A percentile compares a stretch with the other conserved stretches of the same genome.
These are phyloP conservation scores for Echinops telfairi DNA, from an alignment of 2,113 vertebrate genomes.

Conservation along the genomic window DNA sequence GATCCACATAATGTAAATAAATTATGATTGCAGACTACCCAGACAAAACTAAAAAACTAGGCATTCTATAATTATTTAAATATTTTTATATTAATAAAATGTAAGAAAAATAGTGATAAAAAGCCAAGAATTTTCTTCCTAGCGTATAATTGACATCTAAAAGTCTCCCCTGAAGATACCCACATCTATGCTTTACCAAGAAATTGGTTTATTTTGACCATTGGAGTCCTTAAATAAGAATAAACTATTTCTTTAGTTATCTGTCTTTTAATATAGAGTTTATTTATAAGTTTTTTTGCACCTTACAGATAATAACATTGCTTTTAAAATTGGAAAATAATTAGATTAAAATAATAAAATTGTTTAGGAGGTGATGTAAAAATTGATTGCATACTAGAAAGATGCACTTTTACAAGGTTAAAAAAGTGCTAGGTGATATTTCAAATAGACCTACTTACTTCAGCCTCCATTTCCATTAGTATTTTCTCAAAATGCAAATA, in stretches of 20 bases:
- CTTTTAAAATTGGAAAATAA: constrained; percentile 31
- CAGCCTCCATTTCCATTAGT: not conserved
- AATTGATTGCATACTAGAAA: not conserved
- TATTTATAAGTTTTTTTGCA: constrained; percentile 49
- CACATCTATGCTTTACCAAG: not conserved
- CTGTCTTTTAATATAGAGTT: not conserved
- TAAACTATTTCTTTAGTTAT: not conserved
- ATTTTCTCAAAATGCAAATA: not conserved
- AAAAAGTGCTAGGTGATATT: not conserved
- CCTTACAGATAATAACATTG: constrained; percentile 5
- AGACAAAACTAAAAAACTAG: not conserved
- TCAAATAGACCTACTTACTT: not conserved
- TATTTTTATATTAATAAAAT: constrained; percentile 25
- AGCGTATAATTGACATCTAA: not conserved
- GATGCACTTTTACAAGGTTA: not conserved
- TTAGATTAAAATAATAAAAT: constrained; percentile 46
- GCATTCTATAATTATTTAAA: constrained; percentile 8
- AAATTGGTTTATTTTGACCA: constrained; percentile 30
- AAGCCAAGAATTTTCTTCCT: constrained; percentile 11
- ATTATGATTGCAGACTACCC: not conserved
- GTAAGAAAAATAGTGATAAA: not conserved
- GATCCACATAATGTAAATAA: not conserved
- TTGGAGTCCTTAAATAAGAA: constrained; percentile 43
- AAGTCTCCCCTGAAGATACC: not conserved
- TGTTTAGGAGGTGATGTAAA: not conserved